A percentile compares a stretch with the other conserved stretches of the same genome.
These are phyloP conservation scores for Holacanthus passer DNA, from an alignment of 2,113 vertebrate species.

Conservation along the genomic window DNA sequence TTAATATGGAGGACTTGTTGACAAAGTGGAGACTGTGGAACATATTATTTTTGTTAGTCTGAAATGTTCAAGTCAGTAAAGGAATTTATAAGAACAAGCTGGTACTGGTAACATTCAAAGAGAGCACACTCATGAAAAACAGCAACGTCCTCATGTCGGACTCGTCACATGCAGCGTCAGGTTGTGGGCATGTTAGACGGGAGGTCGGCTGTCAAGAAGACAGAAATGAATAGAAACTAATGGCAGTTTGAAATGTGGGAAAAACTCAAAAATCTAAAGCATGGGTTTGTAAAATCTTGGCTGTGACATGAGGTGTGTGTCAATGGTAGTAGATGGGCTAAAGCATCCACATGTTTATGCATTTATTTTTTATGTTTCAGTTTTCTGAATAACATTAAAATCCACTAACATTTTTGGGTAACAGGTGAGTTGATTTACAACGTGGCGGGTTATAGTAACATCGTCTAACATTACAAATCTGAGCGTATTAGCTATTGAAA, in stretches of 20 bases:
- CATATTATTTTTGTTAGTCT: background rate
- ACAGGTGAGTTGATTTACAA: slow-evolving; percentile 34
- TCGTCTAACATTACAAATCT: slow-evolving; percentile 51
- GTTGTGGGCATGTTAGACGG: background rate
- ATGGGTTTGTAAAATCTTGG: background rate
- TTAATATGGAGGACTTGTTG: too few species aligned
- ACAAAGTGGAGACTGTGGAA: background rate
- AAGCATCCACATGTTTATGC: background rate
- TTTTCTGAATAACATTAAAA: background rate
- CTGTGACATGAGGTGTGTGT: background rate
- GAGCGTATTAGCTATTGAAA: slow-evolving; percentile 44
- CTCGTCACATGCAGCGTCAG: background rate
- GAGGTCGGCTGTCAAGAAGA: background rate
- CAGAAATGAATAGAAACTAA: background rate
- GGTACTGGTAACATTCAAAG: too few species aligned
- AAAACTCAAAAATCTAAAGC: background rate
- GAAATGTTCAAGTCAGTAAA: background rate
- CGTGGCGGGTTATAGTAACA: slow-evolving; percentile 34
- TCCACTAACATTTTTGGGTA: background rate
- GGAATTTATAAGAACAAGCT: background rate
- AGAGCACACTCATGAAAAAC: background rate
- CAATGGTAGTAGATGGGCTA: background rate
- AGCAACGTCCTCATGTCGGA: background rate
- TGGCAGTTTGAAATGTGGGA: background rate
- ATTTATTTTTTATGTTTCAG: background rate